These are phyloP conservation scores for Papilio glaucus DNA, from an alignment of 1,140 invertebrate genomes.

Conservation along the genomic window DNA sequence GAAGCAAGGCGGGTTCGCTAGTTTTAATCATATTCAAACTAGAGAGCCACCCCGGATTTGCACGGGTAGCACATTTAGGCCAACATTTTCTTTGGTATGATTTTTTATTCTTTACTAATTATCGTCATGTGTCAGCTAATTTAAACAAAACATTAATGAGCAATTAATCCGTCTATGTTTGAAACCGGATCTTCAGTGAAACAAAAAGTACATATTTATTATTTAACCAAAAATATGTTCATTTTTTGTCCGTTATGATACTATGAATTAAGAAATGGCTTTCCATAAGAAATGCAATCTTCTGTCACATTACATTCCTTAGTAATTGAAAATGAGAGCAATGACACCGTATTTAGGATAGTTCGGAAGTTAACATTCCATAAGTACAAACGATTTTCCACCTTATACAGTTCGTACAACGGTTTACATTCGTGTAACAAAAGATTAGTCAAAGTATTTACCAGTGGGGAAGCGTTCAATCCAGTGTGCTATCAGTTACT, in stretches of 20 bases:
- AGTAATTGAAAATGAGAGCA: conserved; percentile 24
- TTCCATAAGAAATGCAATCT: conserved; percentile 15
- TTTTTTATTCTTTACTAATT: no score
- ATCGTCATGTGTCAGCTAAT: no score
- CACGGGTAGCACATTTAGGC: no score
- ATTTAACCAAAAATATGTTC: no score
- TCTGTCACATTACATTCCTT: conserved; percentile 19
- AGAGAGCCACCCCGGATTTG: no score
- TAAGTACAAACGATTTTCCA: not conserved
- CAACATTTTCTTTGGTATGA: no score
- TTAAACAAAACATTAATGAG: no score
- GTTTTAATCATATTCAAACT: no score
- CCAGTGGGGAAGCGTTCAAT: conserved; percentile 13
- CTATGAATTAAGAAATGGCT: not conserved
- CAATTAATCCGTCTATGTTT: not conserved
- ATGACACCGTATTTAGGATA: conserved; percentile 16
- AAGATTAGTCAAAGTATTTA: not conserved
- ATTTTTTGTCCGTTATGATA: not conserved
- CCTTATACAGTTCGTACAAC: not conserved
- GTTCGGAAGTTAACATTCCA: not conserved
- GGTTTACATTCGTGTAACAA: not conserved
- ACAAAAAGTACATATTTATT: no score
- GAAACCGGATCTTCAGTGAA: no score
- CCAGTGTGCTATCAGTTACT: conserved; percentile 15
- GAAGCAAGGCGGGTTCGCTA: no score